Percentiles rank a stretch among this genome's conserved stretches.
Conservation (phyloP, 1,140 invertebrate genomes). For the Lasioglossum baleicum region DNA sequence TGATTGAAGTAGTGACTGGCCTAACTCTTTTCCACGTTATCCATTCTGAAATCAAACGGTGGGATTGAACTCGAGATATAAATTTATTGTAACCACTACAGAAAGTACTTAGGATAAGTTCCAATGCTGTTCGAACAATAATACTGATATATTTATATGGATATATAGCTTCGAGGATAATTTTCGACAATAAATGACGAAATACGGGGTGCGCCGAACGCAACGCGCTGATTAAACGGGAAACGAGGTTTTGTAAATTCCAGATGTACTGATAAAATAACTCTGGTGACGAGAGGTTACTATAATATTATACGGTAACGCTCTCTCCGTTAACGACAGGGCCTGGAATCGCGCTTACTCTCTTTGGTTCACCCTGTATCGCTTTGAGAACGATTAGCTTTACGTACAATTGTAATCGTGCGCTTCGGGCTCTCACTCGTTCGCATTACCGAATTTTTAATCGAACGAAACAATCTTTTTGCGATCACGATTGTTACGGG, state of each 20-base stretch:
- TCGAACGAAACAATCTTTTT: no score
- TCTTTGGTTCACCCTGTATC: constrained; percentile 44
- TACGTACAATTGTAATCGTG: constrained; percentile 53
- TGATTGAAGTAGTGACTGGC: constrained; percentile 77
- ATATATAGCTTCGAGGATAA: constrained; percentile 71
- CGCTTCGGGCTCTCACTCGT: not conserved
- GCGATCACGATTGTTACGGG: no score
- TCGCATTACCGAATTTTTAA: not conserved
- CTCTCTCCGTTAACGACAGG: not conserved
- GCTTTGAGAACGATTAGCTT: constrained; percentile 56
- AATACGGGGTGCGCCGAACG: constrained; percentile 31
- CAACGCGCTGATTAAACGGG: not conserved
- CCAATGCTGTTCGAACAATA: constrained; percentile 81
- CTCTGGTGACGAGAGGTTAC: not conserved
- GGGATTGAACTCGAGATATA: constrained; percentile 46
- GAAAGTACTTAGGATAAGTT: constrained; percentile 74
- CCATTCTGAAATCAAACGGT: constrained; percentile 44
- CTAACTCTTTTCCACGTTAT: constrained; percentile 73
- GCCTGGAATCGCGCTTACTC: not conserved
- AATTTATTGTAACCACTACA: constrained; percentile 55
- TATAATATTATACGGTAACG: no score
- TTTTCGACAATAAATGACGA: constrained; percentile 72
- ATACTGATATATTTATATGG: constrained; percentile 76
- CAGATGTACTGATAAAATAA: not conserved
- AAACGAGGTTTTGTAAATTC: not conserved